These are phyloP conservation scores for Schizothorax lantsangensis DNA, from an alignment of 2,797 vertebrate species.

Conservation along the genomic window DNA sequence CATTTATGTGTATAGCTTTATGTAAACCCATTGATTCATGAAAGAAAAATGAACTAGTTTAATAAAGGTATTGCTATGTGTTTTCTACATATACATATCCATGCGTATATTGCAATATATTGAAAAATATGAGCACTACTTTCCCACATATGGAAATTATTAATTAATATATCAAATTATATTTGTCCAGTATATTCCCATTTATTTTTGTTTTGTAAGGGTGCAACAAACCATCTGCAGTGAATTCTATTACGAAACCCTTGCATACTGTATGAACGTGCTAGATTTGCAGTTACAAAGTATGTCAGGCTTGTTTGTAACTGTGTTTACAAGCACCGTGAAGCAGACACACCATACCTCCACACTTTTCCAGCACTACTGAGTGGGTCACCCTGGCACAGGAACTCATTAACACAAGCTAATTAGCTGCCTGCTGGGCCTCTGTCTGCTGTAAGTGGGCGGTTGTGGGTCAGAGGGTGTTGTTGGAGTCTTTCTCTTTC, in stretches of 20 bases:
- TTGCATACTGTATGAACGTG: background rate
- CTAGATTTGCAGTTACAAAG: slow-evolving; percentile 2
- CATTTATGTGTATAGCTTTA: too few relatives aligned
- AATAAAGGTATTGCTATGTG: too few relatives aligned
- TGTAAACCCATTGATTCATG: background rate
- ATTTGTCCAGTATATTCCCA: background rate
- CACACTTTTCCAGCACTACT: slow-evolving; percentile 18
- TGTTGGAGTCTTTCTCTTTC: slow-evolving; percentile 45
- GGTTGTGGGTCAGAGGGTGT: slow-evolving; percentile 55
- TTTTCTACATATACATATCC: background rate
- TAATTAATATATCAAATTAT: background rate
- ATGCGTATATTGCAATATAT: background rate
- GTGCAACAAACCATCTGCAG: background rate
- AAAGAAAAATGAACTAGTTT: background rate
- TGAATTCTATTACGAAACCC: background rate
- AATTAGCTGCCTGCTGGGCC: slow-evolving; percentile 62
- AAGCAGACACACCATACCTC: slow-evolving; percentile 29
- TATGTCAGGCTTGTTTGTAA: slow-evolving; percentile 43
- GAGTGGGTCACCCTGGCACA: slow-evolving; percentile 55
- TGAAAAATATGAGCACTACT: background rate
- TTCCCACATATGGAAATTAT: background rate
- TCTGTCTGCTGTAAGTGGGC: slow-evolving; percentile 56
- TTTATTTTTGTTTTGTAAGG: background rate
- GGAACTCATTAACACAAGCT: slow-evolving; percentile 64
- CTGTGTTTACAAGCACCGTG: slow-evolving; percentile 51